These are phyloP conservation scores for Luperina testacea DNA, from an alignment of 2,888 invertebrate genomes.

Conservation along the genomic window DNA sequence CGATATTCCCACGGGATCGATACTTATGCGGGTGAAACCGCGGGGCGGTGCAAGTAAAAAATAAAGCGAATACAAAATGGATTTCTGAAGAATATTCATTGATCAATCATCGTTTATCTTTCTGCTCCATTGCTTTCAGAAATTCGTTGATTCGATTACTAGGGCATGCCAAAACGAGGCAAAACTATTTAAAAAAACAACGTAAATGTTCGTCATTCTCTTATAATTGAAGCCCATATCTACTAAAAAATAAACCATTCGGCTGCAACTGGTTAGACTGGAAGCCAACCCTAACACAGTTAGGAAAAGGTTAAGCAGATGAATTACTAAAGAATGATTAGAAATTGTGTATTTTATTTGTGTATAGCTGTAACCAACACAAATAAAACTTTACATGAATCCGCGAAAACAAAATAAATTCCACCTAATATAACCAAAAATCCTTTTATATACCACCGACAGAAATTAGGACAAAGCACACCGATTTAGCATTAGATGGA, in stretches of 20 bases:
- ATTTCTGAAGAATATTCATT: constrained; percentile 15
- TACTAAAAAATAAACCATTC: not conserved
- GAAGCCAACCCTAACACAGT: not conserved
- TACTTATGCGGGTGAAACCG: too few species aligned
- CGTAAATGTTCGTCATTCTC: not conserved
- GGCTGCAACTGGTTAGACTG: not conserved
- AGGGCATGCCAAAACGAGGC: not conserved
- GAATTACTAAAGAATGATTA: too few species aligned
- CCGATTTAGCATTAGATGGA: constrained; percentile 51
- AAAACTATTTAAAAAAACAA: not conserved
- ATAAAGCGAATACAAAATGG: not conserved
- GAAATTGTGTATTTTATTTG: not conserved
- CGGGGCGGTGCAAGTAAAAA: too few species aligned
- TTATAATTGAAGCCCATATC: not conserved
- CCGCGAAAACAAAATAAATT: not conserved
- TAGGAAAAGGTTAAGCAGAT: not conserved
- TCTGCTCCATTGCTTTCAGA: not conserved
- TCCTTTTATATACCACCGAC: constrained; percentile 16
- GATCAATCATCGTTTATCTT: not conserved
- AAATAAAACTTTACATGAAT: not conserved
- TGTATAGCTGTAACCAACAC: too few species aligned
- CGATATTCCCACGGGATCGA: too few species aligned
- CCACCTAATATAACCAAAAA: not conserved
- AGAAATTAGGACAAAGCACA: constrained; percentile 58
- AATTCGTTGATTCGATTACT: constrained; percentile 18